These are phyloP conservation scores for Hypothenemus hampei DNA, from an alignment of 1,140 invertebrate species.

Conservation along the genomic window DNA sequence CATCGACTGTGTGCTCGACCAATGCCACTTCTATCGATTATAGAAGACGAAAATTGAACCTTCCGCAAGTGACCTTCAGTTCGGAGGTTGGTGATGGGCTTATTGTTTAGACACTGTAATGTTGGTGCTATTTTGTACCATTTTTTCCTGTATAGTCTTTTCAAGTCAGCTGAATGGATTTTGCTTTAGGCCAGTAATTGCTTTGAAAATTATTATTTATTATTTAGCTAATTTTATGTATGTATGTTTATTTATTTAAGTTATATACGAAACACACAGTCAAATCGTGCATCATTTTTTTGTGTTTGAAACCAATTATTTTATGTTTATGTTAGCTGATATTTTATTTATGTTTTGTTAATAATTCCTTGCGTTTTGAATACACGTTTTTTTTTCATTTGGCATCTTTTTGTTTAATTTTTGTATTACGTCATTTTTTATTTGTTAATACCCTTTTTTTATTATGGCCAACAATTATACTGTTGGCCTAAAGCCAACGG, in stretches of 20 bases:
- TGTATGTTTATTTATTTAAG: neutral
- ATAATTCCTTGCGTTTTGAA: constrained; percentile 40
- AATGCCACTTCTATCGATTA: constrained; percentile 51
- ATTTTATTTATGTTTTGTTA: constrained; percentile 31
- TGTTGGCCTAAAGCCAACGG: too few species aligned
- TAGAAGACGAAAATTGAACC: constrained; percentile 57
- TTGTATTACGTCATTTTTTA: too few species aligned
- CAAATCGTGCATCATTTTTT: neutral
- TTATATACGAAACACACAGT: neutral
- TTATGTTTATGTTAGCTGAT: constrained; percentile 17
- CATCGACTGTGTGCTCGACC: constrained; percentile 54
- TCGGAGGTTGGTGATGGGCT: constrained; percentile 76
- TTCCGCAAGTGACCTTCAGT: constrained; percentile 77
- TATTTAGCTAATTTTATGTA: neutral
- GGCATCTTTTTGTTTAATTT: too few species aligned
- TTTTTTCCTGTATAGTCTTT: constrained; percentile 15
- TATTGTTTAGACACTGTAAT: constrained; percentile 54
- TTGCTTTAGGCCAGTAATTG: constrained; percentile 6
- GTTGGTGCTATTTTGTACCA: too few species aligned
- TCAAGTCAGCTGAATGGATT: neutral
- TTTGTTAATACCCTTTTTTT: too few species aligned
- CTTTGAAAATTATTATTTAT: constrained; percentile 2
- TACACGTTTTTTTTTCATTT: constrained; percentile 29
- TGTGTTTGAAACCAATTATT: constrained; percentile 1
- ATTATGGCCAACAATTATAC: too few species aligned